A percentile compares a stretch with the other conserved stretches of the same genome.
phyloP scores from a whole-genome alignment of 2,113 vertebrate genomes.

The Tamias sibiricus region DNA sequence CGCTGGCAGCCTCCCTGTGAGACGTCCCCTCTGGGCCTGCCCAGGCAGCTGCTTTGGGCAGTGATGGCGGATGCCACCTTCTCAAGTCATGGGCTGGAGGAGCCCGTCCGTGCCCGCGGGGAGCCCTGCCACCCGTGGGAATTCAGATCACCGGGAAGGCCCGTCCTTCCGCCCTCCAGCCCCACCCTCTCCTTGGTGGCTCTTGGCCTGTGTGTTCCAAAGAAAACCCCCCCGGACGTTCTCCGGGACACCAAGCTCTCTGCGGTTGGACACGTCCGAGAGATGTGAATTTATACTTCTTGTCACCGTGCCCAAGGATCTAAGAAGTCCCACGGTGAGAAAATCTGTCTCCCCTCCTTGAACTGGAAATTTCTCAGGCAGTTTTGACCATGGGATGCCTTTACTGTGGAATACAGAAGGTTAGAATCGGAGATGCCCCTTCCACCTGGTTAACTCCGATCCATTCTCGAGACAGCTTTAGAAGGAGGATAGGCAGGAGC shows the following conservation, averaged over 20 bases:
- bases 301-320: fast-evolving
- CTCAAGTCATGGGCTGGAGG: background rate
- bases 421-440: background rate
- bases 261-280: too few species aligned
- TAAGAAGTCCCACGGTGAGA: background rate
- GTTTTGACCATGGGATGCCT: background rate
- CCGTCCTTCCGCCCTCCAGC: too few species aligned
- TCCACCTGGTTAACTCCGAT: background rate
- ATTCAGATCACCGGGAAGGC: background rate
- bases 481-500: background rate
- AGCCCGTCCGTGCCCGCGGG: background rate
- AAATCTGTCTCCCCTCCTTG: background rate
- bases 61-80: too few species aligned
- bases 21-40: fast-evolving
- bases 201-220: fast-evolving
- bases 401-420: background rate
- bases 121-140: background rate
- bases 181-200: fast-evolving
- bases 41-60: background rate
- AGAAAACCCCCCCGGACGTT: background rate
- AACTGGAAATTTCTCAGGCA: background rate
- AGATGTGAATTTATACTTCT: fast-evolving
- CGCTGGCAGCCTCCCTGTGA: background rate
- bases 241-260: background rate
- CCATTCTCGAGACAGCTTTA: background rate